Evolutionary conservation across 2,113 vertebrate genomes (phyloP).

Genomic region (Paratilapia polleni): DNA sequence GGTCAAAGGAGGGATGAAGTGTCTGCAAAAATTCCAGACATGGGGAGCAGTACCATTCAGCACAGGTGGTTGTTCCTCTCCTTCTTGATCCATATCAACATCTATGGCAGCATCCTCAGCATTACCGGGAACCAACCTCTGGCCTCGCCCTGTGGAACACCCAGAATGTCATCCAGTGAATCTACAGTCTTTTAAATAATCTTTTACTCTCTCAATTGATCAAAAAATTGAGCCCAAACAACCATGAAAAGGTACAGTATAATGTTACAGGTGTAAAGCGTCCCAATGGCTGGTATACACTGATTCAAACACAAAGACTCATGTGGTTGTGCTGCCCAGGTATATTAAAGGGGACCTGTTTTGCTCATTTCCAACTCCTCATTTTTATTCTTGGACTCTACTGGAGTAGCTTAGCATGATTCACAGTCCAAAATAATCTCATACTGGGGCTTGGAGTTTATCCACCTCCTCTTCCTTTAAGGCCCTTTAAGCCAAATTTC

Average conservation of each 20-base stretch:
- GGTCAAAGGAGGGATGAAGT: not conserved
- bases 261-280: fast-evolving
- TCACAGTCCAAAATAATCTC: not conserved
- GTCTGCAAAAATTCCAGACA: not conserved
- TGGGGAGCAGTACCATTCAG: constrained; percentile 66
- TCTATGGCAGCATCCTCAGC: constrained; percentile 55
- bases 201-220: not conserved
- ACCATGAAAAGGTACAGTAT: not conserved
- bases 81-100: constrained; percentile 57
- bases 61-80: constrained; percentile 53
- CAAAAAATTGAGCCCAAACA: not conserved
- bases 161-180: not conserved
- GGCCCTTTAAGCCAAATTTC: not conserved
- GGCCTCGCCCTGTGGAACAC: constrained; percentile 76
- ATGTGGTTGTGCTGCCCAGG: not conserved
- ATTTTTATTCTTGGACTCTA: not conserved
- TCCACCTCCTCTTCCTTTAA: not conserved
- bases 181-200: not conserved
- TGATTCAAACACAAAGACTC: no score
- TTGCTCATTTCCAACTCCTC: not conserved
- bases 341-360: not conserved
- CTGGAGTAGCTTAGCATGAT: not conserved
- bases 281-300: not conserved
- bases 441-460: not conserved
- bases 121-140: constrained; percentile 71